These are phyloP conservation scores for Gasterosteus nipponicus DNA, from an alignment of 2,113 vertebrate genomes.

Conservation along the genomic window DNA sequence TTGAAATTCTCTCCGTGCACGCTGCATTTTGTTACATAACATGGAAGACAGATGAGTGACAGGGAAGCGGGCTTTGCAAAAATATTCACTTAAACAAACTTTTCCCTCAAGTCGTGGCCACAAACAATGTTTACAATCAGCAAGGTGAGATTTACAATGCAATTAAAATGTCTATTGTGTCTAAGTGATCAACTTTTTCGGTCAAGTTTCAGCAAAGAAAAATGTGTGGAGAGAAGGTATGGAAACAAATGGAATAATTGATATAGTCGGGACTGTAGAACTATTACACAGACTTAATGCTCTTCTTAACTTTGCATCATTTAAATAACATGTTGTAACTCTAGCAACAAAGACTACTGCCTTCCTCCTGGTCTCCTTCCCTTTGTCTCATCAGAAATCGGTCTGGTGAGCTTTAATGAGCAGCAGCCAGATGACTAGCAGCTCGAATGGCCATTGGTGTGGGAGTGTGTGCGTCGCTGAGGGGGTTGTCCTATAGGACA, in stretches of 20 bases:
- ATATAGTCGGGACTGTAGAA: neutral
- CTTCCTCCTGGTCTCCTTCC: constrained; percentile 15
- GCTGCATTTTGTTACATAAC: constrained; percentile 36
- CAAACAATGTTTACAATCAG: constrained; percentile 26
- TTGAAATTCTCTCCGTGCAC: constrained; percentile 40
- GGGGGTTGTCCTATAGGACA: constrained; percentile 40
- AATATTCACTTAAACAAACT: constrained; percentile 50
- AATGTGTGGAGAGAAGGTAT: neutral
- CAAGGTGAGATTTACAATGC: constrained; percentile 10
- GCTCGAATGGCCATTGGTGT: constrained; percentile 34
- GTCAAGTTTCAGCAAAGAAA: too few species aligned
- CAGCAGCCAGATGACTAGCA: constrained; percentile 58
- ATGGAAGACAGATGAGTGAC: constrained; percentile 58
- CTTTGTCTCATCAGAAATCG: constrained; percentile 37
- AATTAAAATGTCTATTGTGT: neutral
- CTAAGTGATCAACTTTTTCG: neutral
- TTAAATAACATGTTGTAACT: constrained; percentile 23
- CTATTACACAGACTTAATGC: neutral
- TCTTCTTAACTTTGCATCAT: constrained; percentile 2
- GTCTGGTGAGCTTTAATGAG: constrained; percentile 61
- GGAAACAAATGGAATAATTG: neutral
- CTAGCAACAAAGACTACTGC: constrained; percentile 36
- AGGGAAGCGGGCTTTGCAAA: constrained; percentile 56
- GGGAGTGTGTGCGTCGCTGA: constrained; percentile 6
- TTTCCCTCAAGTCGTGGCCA: constrained; percentile 37